Conservation (phyloP, 1,140 invertebrate genomes). For the Arctopsyche grandis region DNA sequence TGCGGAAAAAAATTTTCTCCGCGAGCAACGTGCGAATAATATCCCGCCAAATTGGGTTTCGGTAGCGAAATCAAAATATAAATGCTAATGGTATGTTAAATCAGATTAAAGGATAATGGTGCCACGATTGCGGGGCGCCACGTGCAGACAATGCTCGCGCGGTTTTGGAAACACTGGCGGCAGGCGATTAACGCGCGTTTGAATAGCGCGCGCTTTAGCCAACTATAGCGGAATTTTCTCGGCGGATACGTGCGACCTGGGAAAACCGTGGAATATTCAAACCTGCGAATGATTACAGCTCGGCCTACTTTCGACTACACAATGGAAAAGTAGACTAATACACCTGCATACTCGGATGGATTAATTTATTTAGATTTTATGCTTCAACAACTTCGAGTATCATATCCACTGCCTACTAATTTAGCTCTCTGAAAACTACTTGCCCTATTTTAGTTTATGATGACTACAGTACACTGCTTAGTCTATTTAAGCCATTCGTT, state of each 20-base stretch:
- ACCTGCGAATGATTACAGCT: not conserved
- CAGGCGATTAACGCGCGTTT: slow-evolving; percentile 24
- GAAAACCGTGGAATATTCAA: not conserved
- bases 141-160: slow-evolving; percentile 25
- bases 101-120: slow-evolving; percentile 30
- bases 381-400: too few relatives aligned
- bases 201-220: not conserved
- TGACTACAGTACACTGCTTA: too few relatives aligned
- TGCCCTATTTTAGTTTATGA: too few relatives aligned
- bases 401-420: too few relatives aligned
- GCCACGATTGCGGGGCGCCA: slow-evolving; percentile 23
- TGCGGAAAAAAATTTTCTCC: not conserved
- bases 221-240: slow-evolving; percentile 1
- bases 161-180: not conserved
- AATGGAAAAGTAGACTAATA: too few relatives aligned
- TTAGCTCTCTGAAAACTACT: too few relatives aligned
- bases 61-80: slow-evolving; percentile 15
- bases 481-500: too few relatives aligned
- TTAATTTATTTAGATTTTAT: too few relatives aligned
- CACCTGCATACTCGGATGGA: too few relatives aligned
- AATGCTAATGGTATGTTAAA: slow-evolving; percentile 32
- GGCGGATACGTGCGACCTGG: not conserved
- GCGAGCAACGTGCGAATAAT: slow-evolving; percentile 27
- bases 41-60: not conserved
- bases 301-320: too few relatives aligned